These are phyloP conservation scores for Semnopithecus entellus DNA, from an alignment of 2,113 vertebrate species.

Conservation along the genomic window DNA sequence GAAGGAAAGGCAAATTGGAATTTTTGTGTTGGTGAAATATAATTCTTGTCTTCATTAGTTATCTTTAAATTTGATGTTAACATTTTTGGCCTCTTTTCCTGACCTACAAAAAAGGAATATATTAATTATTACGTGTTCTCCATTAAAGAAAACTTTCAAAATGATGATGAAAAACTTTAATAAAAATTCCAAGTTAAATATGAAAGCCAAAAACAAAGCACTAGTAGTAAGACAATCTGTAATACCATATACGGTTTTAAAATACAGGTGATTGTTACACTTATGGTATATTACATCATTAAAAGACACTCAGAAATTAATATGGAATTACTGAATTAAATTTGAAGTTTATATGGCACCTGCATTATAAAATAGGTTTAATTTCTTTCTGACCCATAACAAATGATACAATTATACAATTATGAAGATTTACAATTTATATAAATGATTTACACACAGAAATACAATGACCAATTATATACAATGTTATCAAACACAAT, in stretches of 20 bases:
- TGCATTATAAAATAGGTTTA: slow-evolving; percentile 53
- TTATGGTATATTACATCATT: neutral
- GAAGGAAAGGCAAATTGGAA: slow-evolving; percentile 68
- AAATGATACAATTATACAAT: slow-evolving; percentile 12
- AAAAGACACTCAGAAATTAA: neutral
- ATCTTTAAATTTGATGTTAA: slow-evolving; percentile 80
- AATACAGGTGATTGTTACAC: neutral
- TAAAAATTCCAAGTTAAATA: slow-evolving; percentile 33
- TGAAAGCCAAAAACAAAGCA: neutral
- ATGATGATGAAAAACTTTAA: slow-evolving; percentile 1
- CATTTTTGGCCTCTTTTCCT: slow-evolving; percentile 78
- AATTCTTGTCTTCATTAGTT: slow-evolving; percentile 67
- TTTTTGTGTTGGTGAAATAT: slow-evolving; percentile 60
- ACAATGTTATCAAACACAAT: slow-evolving; percentile 19
- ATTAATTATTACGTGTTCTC: slow-evolving; percentile 37
- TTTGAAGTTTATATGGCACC: neutral
- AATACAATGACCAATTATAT: slow-evolving; percentile 16
- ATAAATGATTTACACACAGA: neutral
- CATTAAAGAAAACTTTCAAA: slow-evolving; percentile 56
- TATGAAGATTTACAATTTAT: neutral
- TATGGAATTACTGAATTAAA: slow-evolving; percentile 51
- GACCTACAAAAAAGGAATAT: slow-evolving; percentile 80
- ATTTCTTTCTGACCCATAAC: neutral
- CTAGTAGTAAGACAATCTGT: slow-evolving; percentile 7
- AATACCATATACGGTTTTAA: neutral